phyloP scores from a whole-genome alignment of 2,113 vertebrate genomes.

The Hydrolagus affinis region DNA sequence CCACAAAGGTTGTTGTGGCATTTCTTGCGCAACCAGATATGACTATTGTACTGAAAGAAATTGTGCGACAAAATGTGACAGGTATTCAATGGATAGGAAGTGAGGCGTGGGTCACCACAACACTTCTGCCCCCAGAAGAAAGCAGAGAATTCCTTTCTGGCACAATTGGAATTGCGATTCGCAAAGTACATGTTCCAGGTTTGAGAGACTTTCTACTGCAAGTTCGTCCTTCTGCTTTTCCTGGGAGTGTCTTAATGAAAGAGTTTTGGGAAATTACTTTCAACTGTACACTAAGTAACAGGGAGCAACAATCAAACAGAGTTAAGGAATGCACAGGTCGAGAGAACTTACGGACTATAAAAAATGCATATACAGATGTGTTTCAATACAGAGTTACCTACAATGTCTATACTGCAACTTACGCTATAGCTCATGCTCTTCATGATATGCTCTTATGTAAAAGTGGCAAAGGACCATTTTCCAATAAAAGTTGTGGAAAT shows the following conservation, averaged over 20 bases:
- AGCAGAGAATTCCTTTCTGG: conserved; percentile 54
- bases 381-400: conserved; percentile 53
- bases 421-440: conserved; percentile 57
- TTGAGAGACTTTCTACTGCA: conserved; percentile 49
- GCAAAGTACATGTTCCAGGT: conserved; percentile 46
- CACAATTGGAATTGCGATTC: conserved; percentile 57
- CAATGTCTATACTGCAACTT: conserved; percentile 55
- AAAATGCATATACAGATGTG: conserved; percentile 52
- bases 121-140: conserved; percentile 50
- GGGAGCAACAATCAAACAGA: conserved; percentile 1
- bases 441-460: conserved; percentile 54
- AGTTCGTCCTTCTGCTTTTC: conserved; percentile 48
- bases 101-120: conserved; percentile 59
- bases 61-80: conserved; percentile 54
- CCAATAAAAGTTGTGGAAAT: conserved; percentile 52
- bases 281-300: conserved; percentile 44
- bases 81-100: conserved; percentile 63
- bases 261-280: conserved; percentile 57
- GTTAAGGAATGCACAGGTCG: conserved; percentile 50
- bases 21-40: conserved; percentile 2
- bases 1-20: conserved; percentile 14
- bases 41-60: conserved; percentile 54
- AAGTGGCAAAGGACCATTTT: conserved; percentile 49
- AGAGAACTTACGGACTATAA: conserved; percentile 48
- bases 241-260: conserved; percentile 45